phyloP scores from a whole-genome alignment of 2,888 invertebrate species.

The Heliconius ethilla region DNA sequence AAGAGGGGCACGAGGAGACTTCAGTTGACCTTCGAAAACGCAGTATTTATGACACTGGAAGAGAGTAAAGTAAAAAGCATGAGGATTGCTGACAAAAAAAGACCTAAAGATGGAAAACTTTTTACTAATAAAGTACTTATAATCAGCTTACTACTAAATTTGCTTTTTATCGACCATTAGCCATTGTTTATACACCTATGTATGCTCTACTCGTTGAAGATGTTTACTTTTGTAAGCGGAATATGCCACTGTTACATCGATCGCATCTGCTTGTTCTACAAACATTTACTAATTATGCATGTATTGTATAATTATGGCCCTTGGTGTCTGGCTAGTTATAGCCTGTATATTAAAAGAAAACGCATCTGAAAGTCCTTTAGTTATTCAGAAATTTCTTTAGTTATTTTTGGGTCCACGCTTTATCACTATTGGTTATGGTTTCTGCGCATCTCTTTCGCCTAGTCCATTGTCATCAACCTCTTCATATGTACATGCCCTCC shows the following conservation, averaged over 20 bases:
- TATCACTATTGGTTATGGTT: no score
- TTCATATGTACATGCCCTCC: no score
- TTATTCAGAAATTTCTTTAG: no score
- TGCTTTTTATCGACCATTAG: slow-evolving; percentile 9
- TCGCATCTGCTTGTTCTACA: slow-evolving; percentile 23
- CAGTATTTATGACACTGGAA: no score
- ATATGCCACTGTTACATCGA: slow-evolving; percentile 25
- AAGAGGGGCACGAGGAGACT: no score
- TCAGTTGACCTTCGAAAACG: no score
- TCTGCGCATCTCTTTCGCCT: no score
- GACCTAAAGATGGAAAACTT: background rate
- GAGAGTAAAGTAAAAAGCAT: background rate
- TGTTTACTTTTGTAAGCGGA: slow-evolving; percentile 25
- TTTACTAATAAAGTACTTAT: background rate
- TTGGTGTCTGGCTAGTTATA: background rate
- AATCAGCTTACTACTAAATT: slow-evolving; percentile 7
- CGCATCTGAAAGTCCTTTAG: no score
- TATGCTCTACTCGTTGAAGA: slow-evolving; percentile 4
- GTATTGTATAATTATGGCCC: background rate
- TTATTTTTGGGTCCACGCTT: no score
- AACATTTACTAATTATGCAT: slow-evolving; percentile 7
- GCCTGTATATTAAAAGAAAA: no score
- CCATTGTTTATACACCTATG: slow-evolving; percentile 14
- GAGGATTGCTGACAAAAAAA: background rate
- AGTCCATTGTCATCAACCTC: no score